These are phyloP conservation scores for Latrodectus geometricus DNA, from an alignment of 1,140 invertebrate genomes.

Conservation along the genomic window DNA sequence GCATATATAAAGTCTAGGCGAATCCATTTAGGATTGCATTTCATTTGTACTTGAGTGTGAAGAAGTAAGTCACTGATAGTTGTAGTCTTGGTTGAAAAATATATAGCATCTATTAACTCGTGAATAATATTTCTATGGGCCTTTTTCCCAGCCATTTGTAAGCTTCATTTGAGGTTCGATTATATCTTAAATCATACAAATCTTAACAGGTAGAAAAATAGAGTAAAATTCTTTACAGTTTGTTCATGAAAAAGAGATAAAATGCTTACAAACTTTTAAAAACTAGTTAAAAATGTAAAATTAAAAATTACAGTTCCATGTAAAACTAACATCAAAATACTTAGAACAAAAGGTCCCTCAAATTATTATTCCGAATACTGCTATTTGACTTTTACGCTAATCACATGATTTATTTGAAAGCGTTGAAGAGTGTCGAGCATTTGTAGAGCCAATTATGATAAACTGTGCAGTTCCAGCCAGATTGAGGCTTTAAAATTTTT, in stretches of 20 bases:
- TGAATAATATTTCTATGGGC: conserved; percentile 59
- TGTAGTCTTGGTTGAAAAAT: conserved; percentile 33
- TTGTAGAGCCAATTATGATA: neutral
- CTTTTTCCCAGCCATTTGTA: conserved; percentile 6
- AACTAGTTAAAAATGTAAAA: neutral
- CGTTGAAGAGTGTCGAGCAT: neutral
- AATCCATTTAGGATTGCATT: neutral
- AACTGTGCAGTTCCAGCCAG: neutral
- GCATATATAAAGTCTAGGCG: conserved; percentile 10
- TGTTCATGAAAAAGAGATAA: conserved; percentile 4
- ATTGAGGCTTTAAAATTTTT: neutral
- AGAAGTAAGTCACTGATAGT: conserved; percentile 23
- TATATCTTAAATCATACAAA: neutral
- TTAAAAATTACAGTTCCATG: neutral
- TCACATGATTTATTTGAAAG: neutral
- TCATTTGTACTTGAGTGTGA: conserved; percentile 55
- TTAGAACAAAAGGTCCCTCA: conserved; percentile 58
- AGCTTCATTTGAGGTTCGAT: neutral
- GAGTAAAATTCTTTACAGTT: conserved; percentile 24
- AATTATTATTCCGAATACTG: conserved; percentile 59
- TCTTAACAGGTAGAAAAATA: conserved; percentile 19
- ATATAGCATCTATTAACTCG: conserved; percentile 54
- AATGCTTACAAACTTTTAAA: conserved; percentile 7
- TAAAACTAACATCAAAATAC: neutral
- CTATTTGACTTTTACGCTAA: conserved; percentile 13